phyloP scores from a whole-genome alignment of 2,888 invertebrate genomes.

The Amiota mariae region DNA sequence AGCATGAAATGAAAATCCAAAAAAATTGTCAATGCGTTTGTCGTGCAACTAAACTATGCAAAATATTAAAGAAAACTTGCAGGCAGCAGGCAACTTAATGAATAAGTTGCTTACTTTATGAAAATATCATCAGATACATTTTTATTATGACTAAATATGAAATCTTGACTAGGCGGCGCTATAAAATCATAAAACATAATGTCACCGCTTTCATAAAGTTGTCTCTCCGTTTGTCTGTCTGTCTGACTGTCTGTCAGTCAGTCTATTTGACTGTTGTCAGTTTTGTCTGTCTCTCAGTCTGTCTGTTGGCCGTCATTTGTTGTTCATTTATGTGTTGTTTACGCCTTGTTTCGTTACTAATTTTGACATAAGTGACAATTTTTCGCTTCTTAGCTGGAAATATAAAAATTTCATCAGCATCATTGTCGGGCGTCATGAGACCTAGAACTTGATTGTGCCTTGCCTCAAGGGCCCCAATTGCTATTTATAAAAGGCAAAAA shows the following conservation, averaged over 20 bases:
- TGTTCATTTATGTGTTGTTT: background rate
- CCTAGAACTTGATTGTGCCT: slow-evolving; percentile 11
- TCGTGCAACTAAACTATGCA: background rate
- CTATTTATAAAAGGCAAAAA: slow-evolving; percentile 6
- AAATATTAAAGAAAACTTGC: too few relatives aligned
- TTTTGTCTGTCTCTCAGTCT: too few relatives aligned
- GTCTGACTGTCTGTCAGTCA: too few relatives aligned
- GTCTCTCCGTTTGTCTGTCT: slow-evolving; percentile 44
- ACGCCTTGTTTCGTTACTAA: slow-evolving; percentile 1
- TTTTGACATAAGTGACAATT: slow-evolving; percentile 22
- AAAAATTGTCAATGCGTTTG: background rate
- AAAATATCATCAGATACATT: too few relatives aligned
- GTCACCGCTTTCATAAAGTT: slow-evolving; percentile 48
- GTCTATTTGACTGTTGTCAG: too few relatives aligned
- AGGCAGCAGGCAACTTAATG: background rate
- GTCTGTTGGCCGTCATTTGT: too few relatives aligned
- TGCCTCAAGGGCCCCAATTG: background rate
- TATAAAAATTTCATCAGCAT: slow-evolving; percentile 27
- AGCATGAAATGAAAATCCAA: slow-evolving; percentile 50
- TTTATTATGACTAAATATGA: too few relatives aligned
- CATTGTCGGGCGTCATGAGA: slow-evolving; percentile 10
- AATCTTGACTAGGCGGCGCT: background rate
- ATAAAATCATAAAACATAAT: slow-evolving; percentile 30
- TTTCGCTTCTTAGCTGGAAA: background rate
- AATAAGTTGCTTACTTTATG: background rate